Base-by-base conservation (phyloP, 2,797 vertebrate species). In the Micrastur ruficollis region DNA sequence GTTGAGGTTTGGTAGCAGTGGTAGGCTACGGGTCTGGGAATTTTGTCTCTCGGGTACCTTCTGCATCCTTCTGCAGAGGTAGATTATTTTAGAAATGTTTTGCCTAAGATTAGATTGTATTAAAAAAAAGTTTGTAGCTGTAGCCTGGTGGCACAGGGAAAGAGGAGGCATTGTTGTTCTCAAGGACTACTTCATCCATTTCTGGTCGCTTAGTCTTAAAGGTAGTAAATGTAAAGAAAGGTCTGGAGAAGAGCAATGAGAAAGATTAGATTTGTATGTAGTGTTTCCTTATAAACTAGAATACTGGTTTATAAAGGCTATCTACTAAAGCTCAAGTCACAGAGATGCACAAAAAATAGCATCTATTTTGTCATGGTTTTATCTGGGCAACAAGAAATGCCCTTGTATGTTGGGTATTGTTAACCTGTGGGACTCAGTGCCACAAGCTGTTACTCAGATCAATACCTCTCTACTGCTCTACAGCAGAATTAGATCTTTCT, bases 31-130 rank as follows among this genome's bases (percentile, higher is more conserved):
- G 90, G 84, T 89, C 75, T 88, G 94, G 83, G 87, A 84, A 87
- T 96, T 94, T 80, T 93, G 78, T 93, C 94, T 93, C 96, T 90
- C 1, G 61, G 84, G 89, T 86, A 42, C 55, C 49, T 89, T 95
- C 94, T 75, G 50, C 80, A 91, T 95, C 84, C 49, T 78, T 88
- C 75, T 94, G 80, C 78, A 95, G 91, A 92, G 87, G 90, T 91
- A 83, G 89, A 63, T 94, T 96, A 89, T 96, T 95, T 97, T 91
- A 93, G 92, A 94, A 94, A 90, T 66, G 81, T 88, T 95, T 90
- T 94, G 68, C 76, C 89, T 87, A 78, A 93, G 82, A 67, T 94
- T 76, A 93, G 91, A 62, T 74, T 78, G 56, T 62, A 71, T 95
- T 82, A 19, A 79, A 84, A 91, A 86, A 79, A 88, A 95, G 78